phyloP scores from a whole-genome alignment of 64 coral and sea anemone genomes.

The Actinia equina region DNA sequence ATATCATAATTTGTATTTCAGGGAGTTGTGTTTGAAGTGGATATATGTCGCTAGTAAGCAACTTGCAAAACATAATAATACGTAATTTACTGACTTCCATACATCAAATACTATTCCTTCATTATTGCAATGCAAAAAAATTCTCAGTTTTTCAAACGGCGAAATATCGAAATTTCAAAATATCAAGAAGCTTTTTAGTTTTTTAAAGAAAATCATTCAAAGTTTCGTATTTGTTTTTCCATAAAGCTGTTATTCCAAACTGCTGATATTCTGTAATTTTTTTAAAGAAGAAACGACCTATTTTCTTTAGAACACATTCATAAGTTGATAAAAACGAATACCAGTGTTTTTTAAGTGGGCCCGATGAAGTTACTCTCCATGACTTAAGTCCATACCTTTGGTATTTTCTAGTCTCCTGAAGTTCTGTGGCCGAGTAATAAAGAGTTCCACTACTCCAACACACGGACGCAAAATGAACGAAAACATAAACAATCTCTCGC shows the following conservation, averaged over 20 bases:
- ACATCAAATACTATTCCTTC: background rate
- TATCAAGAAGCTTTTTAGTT: no score
- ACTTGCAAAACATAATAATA: background rate
- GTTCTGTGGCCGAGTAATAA: background rate
- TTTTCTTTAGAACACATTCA: background rate
- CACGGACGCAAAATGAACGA: conserved; percentile 14
- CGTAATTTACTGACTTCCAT: background rate
- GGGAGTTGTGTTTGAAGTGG: background rate
- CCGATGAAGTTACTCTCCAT: background rate
- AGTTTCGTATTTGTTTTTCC: background rate
- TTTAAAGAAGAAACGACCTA: conserved; percentile 6
- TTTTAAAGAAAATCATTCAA: background rate
- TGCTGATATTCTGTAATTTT: background rate
- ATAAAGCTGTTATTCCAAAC: background rate
- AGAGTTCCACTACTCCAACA: background rate
- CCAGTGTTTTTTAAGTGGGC: background rate
- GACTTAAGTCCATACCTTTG: background rate
- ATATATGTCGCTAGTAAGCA: background rate
- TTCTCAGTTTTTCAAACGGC: background rate
- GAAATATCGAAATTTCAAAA: background rate
- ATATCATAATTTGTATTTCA: background rate
- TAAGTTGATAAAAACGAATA: background rate
- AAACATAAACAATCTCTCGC: conserved; percentile 6
- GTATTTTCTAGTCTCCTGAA: conserved; percentile 1
- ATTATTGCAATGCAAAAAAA: background rate